Conservation (phyloP, 2,113 vertebrate genomes). For the Spilogale gracilis region DNA sequence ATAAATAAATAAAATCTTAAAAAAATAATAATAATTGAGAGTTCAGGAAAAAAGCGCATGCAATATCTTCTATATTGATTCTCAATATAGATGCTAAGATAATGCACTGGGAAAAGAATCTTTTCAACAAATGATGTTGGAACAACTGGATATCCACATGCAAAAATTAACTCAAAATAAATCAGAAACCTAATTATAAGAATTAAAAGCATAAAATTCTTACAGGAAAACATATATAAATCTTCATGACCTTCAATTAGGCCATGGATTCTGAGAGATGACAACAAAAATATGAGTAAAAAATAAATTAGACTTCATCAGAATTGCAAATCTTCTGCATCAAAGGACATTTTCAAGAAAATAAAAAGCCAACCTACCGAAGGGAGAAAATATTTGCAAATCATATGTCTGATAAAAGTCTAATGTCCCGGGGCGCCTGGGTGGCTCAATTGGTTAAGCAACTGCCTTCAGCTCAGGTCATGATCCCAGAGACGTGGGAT, state of each 20-base stretch:
- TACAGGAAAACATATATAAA: slow-evolving; percentile 14
- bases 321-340: not conserved
- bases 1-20: not conserved
- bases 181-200: not conserved
- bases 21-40: not conserved
- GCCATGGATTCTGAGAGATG: not conserved
- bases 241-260: not conserved
- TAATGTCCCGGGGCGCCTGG: not conserved
- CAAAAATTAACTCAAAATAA: slow-evolving; percentile 10
- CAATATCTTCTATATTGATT: not conserved
- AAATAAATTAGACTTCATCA: not conserved
- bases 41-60: not conserved
- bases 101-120: slow-evolving; percentile 1
- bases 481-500: no score
- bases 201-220: not conserved
- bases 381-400: not conserved
- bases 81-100: not conserved
- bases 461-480: no score
- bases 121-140: not conserved
- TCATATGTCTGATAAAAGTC: not conserved
- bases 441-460: no score
- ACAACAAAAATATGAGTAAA: not conserved
- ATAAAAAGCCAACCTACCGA: not conserved
- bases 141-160: not conserved
- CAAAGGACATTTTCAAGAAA: slow-evolving; percentile 10